A percentile compares a stretch with the other conserved stretches of the same genome.
Conservation (phyloP, 2,888 invertebrate species). For the Hydriomena furcata region DNA sequence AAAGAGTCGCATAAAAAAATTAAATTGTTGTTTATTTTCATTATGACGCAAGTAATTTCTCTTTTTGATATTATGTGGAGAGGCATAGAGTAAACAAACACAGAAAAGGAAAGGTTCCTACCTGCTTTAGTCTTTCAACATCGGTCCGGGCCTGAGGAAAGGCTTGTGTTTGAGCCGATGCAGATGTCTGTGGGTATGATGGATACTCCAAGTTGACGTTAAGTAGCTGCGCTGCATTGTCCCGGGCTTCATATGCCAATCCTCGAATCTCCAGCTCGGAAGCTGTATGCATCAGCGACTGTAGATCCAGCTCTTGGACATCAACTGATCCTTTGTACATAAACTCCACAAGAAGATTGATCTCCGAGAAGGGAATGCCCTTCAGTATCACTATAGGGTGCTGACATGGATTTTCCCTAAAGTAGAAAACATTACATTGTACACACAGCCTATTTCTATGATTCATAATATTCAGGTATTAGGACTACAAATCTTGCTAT, state of each 20-base stretch:
- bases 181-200: conserved; percentile 62
- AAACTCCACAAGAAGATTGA: conserved; percentile 87
- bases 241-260: conserved; percentile 83
- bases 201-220: conserved; percentile 81
- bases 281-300: conserved; percentile 86
- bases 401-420: conserved; percentile 87
- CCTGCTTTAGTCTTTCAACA: conserved; percentile 78
- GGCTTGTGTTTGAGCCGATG: conserved; percentile 47
- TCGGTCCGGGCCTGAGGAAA: conserved; percentile 64
- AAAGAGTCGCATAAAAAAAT: no score
- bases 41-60: no score
- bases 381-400: conserved; percentile 89
- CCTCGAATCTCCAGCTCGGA: conserved; percentile 87
- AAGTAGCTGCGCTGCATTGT: conserved; percentile 80
- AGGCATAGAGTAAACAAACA: neutral
- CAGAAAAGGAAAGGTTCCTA: conserved; percentile 45
- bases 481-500: neutral
- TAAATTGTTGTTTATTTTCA: no score
- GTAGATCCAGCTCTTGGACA: conserved; percentile 85
- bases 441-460: neutral
- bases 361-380: conserved; percentile 86
- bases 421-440: conserved; percentile 36
- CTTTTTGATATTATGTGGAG: no score
- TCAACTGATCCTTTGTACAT: conserved; percentile 89
- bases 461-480: no score